Conservation (phyloP, 2,113 vertebrate species). For the Noctilio leporinus region DNA sequence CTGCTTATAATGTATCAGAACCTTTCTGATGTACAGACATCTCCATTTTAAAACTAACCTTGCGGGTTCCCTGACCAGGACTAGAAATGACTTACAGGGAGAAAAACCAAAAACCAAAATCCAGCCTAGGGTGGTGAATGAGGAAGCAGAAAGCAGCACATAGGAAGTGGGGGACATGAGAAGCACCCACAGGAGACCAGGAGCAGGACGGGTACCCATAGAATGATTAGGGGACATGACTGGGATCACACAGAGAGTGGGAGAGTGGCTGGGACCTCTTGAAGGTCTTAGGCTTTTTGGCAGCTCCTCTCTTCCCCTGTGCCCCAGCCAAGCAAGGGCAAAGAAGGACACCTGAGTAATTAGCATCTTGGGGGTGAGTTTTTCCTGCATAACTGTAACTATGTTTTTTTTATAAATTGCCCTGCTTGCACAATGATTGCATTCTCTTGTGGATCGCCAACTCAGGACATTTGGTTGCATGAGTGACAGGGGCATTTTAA, state of each 20-base stretch:
- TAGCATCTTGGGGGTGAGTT: not conserved
- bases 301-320: not conserved
- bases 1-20: not conserved
- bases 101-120: not conserved
- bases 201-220: not conserved
- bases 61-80: not conserved
- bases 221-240: not conserved
- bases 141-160: not conserved
- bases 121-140: not conserved
- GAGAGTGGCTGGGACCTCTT: not conserved
- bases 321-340: not conserved
- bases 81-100: not conserved
- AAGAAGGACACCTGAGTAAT: not conserved
- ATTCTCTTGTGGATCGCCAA: constrained; percentile 45
- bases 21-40: not conserved
- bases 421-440: not conserved
- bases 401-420: not conserved
- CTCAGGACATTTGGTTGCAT: constrained; percentile 23
- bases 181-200: not conserved
- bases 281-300: not conserved
- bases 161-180: not conserved
- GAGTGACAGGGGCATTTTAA: constrained; percentile 58
- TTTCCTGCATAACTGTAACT: not conserved
- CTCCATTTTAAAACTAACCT: not conserved
- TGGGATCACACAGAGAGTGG: not conserved